Conservation (phyloP, 2,113 vertebrate genomes). For the Ictalurus punctatus region DNA sequence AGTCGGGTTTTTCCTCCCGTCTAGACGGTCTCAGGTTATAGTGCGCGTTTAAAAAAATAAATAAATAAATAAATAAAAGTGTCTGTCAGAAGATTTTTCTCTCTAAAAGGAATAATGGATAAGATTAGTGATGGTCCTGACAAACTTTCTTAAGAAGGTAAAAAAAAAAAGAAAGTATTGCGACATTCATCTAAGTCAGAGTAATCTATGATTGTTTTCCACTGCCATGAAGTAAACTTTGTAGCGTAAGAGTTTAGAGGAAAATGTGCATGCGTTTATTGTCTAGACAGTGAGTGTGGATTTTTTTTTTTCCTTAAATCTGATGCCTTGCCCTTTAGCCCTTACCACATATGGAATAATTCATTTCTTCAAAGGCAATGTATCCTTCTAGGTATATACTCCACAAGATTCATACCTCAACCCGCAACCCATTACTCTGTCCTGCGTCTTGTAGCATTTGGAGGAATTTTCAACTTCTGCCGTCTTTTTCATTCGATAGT, state of each 20-base stretch:
- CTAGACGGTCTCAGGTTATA: constrained; percentile 48
- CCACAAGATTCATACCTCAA: neutral
- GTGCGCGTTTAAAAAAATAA: constrained; percentile 21
- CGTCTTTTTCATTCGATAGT: neutral
- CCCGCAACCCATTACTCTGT: neutral
- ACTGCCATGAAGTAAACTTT: neutral
- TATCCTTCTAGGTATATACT: neutral
- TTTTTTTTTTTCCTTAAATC: constrained; percentile 32
- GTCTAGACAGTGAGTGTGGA: constrained; percentile 26
- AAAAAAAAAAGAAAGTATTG: neutral
- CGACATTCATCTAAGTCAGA: neutral
- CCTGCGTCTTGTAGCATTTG: neutral
- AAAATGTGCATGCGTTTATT: constrained; percentile 36
- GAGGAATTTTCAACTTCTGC: neutral
- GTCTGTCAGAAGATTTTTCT: constrained; percentile 10
- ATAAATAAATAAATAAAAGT: constrained; percentile 19
- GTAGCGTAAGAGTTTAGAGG: neutral
- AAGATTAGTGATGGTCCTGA: constrained; percentile 28
- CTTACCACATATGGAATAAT: constrained; percentile 15
- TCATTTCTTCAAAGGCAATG: neutral
- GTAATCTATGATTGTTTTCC: constrained; percentile 17
- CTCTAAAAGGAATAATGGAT: neutral
- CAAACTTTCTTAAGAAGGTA: neutral
- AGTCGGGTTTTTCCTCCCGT: constrained; percentile 44
- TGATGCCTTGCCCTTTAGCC: neutral